Percentiles rank a stretch among this genome's conserved stretches.
Conservation (phyloP, 2,888 invertebrate species). For the Sturmia bella region DNA sequence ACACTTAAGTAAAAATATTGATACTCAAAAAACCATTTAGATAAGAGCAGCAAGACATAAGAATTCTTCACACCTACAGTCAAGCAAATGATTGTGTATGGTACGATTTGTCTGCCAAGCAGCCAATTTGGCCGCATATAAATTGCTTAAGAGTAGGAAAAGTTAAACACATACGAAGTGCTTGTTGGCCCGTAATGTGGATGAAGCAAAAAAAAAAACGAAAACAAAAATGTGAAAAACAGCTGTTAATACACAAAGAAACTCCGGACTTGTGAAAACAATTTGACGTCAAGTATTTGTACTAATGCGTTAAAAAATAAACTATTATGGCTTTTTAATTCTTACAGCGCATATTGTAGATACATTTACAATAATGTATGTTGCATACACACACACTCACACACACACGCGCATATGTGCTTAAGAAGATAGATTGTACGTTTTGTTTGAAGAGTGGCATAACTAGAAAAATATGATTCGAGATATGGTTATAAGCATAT, state of each 20-base stretch:
- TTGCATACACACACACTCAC: too few species aligned
- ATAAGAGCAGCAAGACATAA: constrained; percentile 76
- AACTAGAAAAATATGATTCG: too few species aligned
- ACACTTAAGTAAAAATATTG: constrained; percentile 81
- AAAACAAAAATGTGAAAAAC: constrained; percentile 50
- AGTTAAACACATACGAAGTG: constrained; percentile 10
- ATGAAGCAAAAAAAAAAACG: constrained; percentile 3
- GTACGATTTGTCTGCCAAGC: constrained; percentile 43
- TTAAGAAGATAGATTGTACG: too few species aligned
- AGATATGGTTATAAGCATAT: too few species aligned
- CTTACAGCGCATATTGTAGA: constrained; percentile 6
- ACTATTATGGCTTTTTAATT: constrained; percentile 53
- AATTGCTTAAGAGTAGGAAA: constrained; percentile 25
- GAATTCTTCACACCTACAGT: constrained; percentile 79
- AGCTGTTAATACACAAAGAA: constrained; percentile 58
- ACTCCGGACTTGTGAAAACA: constrained; percentile 54
- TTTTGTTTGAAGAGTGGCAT: too few species aligned
- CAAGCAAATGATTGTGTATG: constrained; percentile 54
- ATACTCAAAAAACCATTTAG: constrained; percentile 81
- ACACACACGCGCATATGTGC: too few species aligned
- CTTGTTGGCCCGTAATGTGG: constrained; percentile 13
- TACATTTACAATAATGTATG: not conserved
- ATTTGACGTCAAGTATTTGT: constrained; percentile 48
- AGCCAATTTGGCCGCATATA: constrained; percentile 1
- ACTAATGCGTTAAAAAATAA: constrained; percentile 49